Evolutionary conservation across 2,888 invertebrate species (phyloP).

Genomic region (Trichopoda pennipes): DNA sequence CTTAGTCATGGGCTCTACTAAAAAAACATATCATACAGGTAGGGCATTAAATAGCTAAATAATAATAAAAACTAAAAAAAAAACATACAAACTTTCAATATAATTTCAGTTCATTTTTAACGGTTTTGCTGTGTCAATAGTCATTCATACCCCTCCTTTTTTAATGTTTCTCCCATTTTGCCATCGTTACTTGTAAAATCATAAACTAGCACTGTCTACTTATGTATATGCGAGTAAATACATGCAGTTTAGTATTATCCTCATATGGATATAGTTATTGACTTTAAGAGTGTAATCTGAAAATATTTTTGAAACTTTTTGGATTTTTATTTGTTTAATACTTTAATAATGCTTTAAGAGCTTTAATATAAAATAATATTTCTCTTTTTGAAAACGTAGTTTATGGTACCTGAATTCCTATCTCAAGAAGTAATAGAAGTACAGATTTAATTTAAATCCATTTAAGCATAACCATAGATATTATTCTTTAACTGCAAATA

Average conservation of each 20-base stretch:
- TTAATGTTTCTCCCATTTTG: conserved; percentile 27
- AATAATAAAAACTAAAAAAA: conserved; percentile 31
- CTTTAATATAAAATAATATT: too few relatives aligned
- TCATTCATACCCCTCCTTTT: conserved; percentile 60
- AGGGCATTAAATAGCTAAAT: conserved; percentile 63
- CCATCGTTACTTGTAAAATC: conserved; percentile 31
- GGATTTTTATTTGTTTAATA: neutral
- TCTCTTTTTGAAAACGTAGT: too few relatives aligned
- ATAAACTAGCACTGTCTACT: conserved; percentile 50
- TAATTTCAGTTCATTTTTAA: conserved; percentile 61
- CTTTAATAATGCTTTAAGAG: neutral
- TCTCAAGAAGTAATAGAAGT: too few relatives aligned
- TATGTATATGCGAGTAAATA: neutral
- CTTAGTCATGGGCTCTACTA: conserved; percentile 12
- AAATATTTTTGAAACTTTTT: neutral
- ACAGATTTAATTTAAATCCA: too few relatives aligned
- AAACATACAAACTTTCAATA: conserved; percentile 54
- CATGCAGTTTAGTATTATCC: conserved; percentile 20
- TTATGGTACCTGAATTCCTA: too few relatives aligned
- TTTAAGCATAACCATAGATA: too few relatives aligned
- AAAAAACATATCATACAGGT: conserved; percentile 67
- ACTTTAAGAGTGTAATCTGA: neutral
- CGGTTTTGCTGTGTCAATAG: conserved; percentile 51
- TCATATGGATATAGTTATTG: conserved; percentile 19
- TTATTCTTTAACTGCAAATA: too few relatives aligned